These are phyloP conservation scores for Galbula dea DNA, from an alignment of 2,113 vertebrate species.

Conservation along the genomic window DNA sequence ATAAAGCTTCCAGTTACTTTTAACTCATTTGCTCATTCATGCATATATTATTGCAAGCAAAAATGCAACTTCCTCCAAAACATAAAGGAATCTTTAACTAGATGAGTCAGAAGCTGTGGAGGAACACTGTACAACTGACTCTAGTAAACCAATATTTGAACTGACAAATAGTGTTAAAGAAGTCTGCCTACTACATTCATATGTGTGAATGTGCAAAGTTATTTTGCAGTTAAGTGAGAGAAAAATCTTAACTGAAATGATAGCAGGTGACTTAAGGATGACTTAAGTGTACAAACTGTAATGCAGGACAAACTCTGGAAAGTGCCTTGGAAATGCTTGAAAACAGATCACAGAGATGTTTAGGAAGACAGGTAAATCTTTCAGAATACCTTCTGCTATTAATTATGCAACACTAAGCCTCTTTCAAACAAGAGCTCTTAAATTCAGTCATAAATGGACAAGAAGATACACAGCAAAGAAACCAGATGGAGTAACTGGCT, in stretches of 20 bases:
- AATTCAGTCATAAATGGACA: neutral
- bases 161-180: neutral
- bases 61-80: neutral
- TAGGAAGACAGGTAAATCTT: neutral
- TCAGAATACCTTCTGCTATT: neutral
- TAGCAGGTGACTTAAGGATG: neutral
- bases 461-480: neutral
- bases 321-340: neutral
- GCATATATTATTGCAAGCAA: neutral
- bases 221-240: neutral
- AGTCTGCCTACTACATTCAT: neutral
- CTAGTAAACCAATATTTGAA: neutral
- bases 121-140: neutral
- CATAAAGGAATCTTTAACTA: neutral
- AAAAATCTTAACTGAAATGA: neutral
- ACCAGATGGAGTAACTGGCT: neutral
- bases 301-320: neutral
- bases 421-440: neutral
- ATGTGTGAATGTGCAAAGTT: neutral
- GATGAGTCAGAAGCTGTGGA: neutral
- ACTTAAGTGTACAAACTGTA: neutral
- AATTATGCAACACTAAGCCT: neutral
- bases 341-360: neutral
- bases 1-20: neutral
- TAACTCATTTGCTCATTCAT: neutral